phyloP scores from a whole-genome alignment of 1,140 invertebrate species.

The Calliopsis andreniformis region DNA sequence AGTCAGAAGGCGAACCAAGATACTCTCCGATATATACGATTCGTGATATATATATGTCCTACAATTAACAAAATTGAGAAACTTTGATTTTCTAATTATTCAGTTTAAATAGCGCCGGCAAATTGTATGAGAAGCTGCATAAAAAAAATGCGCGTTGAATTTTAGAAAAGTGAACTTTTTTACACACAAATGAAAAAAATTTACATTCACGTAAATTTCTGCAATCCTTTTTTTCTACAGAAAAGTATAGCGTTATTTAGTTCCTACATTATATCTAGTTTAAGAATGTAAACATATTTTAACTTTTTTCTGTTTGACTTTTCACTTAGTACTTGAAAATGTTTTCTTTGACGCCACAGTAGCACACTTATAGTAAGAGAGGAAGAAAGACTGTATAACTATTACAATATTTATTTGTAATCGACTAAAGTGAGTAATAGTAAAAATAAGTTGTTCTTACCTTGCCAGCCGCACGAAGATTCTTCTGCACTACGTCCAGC shows the following conservation, averaged over 20 bases:
- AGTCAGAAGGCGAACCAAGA: constrained; percentile 20
- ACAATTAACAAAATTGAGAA: constrained; percentile 8
- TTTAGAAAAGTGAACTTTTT: too few relatives aligned
- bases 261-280: neutral
- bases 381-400: too few relatives aligned
- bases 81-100: neutral
- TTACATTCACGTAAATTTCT: neutral
- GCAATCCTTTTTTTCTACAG: neutral
- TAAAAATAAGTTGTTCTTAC: constrained; percentile 45
- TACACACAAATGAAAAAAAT: neutral
- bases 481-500: constrained; percentile 59
- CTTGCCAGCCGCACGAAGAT: constrained; percentile 45
- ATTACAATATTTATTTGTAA: too few relatives aligned
- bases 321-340: too few relatives aligned
- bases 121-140: too few relatives aligned
- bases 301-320: too few relatives aligned
- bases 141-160: too few relatives aligned
- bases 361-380: too few relatives aligned
- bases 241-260: neutral
- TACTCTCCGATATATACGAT: constrained; percentile 66
- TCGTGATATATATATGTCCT: constrained; percentile 63
- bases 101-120: too few relatives aligned
- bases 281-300: neutral
- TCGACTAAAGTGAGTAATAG: neutral
- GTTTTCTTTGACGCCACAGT: too few relatives aligned